Evolutionary conservation across 1,140 invertebrate genomes (phyloP), one percentile per base, ranked within the genome.

Genomic region (Aplysia californica): DNA sequence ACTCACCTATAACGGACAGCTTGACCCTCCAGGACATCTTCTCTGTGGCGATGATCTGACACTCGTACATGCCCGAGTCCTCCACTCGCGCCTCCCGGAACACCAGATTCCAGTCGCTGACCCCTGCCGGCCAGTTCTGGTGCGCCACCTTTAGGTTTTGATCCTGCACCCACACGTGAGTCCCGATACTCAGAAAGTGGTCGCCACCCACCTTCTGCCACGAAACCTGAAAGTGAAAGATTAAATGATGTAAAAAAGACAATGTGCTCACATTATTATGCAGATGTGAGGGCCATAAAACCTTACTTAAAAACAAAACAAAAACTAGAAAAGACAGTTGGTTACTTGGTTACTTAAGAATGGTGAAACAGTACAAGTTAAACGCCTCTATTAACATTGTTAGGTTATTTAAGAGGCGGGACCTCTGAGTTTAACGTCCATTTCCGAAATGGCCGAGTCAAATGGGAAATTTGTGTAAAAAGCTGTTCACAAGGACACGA

Each of bases 41-140:
- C 31, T 80, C 71, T 29, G 76, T 80, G 41, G 77, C 66, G 26
- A 79, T 78, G 33, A 82, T 59, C 38, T 80, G 78, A 41, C 81
- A 82, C 36, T 82, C 78, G 69, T 80, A 82, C 26, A 68, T n/a
- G 18, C 81, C 81, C 3, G 68, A 68, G 79, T 82, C 79, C 36
- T 75, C 31, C 15, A 75, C 58, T 1, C 74, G 38, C 6, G 76
- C 79, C 50, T 80, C 72, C 39, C 75, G 77, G 56, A 82, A 74
- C 10, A 80, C 56, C 39, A 82, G 73, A 68, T 82, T 80, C 81
- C 81, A 82, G 5, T 76, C 74, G 55, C 56, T 68, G 35, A 76
- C 69, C 31, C 61, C 74, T 15, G 31, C 74, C 3, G 65, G 64
- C 29, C 93, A 92, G 81, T 94, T 93, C 26, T 95, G 93, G 68